These are phyloP conservation scores for Papilio polyxenes DNA, from an alignment of 1,140 invertebrate genomes.

Conservation along the genomic window DNA sequence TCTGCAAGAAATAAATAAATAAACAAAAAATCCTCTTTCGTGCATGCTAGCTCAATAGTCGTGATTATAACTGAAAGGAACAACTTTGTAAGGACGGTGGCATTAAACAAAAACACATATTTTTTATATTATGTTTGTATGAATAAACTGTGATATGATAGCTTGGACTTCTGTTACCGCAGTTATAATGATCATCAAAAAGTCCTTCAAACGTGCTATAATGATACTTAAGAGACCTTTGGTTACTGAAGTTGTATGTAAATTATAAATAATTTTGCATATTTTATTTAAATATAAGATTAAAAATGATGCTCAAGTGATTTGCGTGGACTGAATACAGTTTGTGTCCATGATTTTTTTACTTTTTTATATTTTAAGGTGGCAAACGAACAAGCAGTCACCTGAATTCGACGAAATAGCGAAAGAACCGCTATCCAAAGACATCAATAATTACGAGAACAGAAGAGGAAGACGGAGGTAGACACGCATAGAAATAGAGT, in stretches of 20 bases:
- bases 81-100: too few relatives aligned
- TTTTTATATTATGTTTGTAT: not conserved
- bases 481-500: too few relatives aligned
- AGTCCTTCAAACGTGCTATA: not conserved
- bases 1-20: too few relatives aligned
- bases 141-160: not conserved
- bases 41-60: too few relatives aligned
- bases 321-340: not conserved
- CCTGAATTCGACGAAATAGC: too few relatives aligned
- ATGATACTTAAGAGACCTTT: constrained; percentile 1
- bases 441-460: too few relatives aligned
- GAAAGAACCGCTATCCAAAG: too few relatives aligned
- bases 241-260: constrained; percentile 7
- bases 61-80: too few relatives aligned
- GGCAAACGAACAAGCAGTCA: too few relatives aligned
- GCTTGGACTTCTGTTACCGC: not conserved
- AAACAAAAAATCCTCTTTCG: too few relatives aligned
- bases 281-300: constrained; percentile 3
- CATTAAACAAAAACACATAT: not conserved
- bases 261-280: not conserved
- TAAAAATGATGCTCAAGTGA: constrained; percentile 12
- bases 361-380: too few relatives aligned
- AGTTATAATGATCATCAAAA: constrained; percentile 2
- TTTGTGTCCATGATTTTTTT: not conserved
- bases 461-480: too few relatives aligned